Percentiles rank a stretch among this genome's conserved stretches.
These are phyloP conservation scores for Willisornis vidua DNA, from an alignment of 2,113 vertebrate species.

Conservation along the genomic window DNA sequence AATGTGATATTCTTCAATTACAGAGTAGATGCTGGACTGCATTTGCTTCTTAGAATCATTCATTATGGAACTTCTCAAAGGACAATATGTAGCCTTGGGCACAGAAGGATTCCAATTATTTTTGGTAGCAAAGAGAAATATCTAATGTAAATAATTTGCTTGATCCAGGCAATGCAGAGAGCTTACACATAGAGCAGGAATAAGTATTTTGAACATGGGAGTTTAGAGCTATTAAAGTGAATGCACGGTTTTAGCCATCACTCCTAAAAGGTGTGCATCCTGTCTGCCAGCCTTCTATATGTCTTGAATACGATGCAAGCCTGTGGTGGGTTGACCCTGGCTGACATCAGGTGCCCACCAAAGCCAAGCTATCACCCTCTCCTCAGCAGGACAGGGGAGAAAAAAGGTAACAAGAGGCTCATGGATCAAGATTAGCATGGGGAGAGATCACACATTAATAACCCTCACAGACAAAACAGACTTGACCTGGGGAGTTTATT, in stretches of 20 bases:
- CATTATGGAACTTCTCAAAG: background rate
- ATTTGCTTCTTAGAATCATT: background rate
- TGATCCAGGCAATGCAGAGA: background rate
- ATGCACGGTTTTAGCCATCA: background rate
- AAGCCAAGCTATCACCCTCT: background rate
- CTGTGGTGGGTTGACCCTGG: background rate
- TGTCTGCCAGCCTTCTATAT: background rate
- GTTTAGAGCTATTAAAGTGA: background rate
- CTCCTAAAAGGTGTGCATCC: background rate
- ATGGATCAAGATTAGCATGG: no score
- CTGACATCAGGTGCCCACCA: background rate
- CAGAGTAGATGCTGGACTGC: background rate
- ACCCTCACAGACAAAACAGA: background rate
- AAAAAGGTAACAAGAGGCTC: no score
- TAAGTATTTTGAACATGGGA: background rate
- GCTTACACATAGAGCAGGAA: background rate
- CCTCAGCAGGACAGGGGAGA: no score
- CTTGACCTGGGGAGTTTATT: background rate
- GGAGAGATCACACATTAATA: no score
- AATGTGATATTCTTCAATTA: background rate
- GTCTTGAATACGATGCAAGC: background rate
- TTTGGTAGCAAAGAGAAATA: background rate
- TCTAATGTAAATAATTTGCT: background rate
- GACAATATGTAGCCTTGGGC: background rate
- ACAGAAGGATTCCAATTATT: background rate